Conservation (phyloP, 2,888 invertebrate species). For the Eueremaeus valkanovi region DNA sequence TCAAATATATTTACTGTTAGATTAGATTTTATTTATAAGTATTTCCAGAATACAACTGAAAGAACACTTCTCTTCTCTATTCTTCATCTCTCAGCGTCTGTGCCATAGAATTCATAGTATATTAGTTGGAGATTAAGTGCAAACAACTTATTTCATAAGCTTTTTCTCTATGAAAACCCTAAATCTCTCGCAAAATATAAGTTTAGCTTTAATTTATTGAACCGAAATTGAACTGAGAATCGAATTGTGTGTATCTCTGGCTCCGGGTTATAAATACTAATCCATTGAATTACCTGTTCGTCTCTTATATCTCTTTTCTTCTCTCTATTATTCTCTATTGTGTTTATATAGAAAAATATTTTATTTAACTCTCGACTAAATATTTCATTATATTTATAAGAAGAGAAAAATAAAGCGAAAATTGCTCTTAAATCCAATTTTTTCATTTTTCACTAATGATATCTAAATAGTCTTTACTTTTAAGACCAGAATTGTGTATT, state of each 20-base stretch:
- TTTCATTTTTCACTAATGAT: background rate
- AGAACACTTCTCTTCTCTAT: background rate
- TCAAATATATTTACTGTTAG: slow-evolving; percentile 16
- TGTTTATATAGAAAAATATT: too few species aligned
- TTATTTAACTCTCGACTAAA: background rate
- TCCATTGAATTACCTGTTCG: background rate
- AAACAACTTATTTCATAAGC: background rate
- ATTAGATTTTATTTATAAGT: slow-evolving; percentile 21
- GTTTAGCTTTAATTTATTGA: slow-evolving; percentile 1
- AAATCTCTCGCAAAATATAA: background rate
- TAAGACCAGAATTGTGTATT: too few species aligned
- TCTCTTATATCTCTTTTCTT: too few species aligned
- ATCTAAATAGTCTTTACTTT: background rate
- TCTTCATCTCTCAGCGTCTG: background rate
- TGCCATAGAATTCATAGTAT: background rate
- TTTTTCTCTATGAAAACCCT: background rate
- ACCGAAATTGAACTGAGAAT: background rate
- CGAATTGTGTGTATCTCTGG: background rate
- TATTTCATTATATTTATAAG: background rate
- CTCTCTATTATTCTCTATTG: too few species aligned
- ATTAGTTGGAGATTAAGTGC: slow-evolving; percentile 14
- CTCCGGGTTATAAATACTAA: background rate
- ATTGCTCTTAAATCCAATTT: background rate
- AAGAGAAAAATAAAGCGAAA: background rate
- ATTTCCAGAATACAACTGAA: background rate